A percentile compares a stretch with the other conserved stretches of the same genome.
phyloP scores from a whole-genome alignment of 2,113 vertebrate species.

The Phasianus colchicus region DNA sequence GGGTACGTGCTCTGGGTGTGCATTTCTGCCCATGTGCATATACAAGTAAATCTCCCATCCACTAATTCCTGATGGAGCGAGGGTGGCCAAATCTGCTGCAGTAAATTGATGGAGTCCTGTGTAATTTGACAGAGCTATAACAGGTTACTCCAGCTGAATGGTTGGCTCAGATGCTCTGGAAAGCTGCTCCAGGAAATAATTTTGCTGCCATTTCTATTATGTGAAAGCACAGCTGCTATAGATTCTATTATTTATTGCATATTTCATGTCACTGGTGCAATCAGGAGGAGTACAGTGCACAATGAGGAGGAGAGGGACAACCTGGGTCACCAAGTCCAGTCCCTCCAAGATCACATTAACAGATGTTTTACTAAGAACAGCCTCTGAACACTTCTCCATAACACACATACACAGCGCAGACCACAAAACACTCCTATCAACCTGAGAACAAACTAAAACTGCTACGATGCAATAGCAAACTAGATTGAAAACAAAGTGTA shows the following conservation, averaged over 20 bases:
- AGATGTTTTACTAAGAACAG: not conserved
- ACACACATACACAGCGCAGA: not conserved
- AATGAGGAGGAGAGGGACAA: not conserved
- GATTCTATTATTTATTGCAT: not conserved
- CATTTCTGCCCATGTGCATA: not conserved
- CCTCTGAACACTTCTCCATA: not conserved
- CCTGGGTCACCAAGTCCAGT: not conserved
- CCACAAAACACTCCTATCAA: not conserved
- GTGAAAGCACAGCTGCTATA: not conserved
- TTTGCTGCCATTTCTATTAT: not conserved
- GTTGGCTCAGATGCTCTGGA: not conserved
- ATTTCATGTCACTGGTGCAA: not conserved
- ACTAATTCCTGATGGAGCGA: not conserved
- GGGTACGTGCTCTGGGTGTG: not conserved
- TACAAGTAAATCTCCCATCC: not conserved
- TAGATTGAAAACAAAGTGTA: not conserved
- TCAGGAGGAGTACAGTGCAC: not conserved
- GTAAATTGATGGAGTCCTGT: not conserved
- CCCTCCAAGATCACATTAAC: not conserved
- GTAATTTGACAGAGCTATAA: not conserved
- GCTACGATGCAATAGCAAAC: not conserved
- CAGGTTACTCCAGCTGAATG: not conserved
- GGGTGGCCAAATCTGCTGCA: not conserved
- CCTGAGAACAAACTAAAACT: not conserved
- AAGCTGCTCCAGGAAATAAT: not conserved